Evolutionary conservation across 2,797 vertebrate genomes (phyloP), one percentile per base, ranked within the genome.

Genomic region (Caiman crocodilus): DNA sequence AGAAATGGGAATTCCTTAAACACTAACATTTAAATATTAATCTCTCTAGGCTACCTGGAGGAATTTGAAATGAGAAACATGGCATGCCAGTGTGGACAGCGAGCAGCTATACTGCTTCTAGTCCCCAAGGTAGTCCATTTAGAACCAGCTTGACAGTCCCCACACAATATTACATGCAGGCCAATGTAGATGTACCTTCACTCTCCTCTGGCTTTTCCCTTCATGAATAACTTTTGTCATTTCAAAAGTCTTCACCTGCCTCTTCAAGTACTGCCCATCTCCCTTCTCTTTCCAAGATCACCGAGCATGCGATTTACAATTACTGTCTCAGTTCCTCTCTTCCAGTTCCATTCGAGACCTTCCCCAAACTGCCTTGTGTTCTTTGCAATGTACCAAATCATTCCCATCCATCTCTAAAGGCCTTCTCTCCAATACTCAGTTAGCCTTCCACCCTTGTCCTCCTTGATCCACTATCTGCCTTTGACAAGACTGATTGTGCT

Each of bases 231-330:
- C 42, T 42, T 42, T 42, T 74, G 79, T 4, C 64, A 63, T 21
- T 64, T 76, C 74, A 59, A 82, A 82, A 69, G 64, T 12, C 84
- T 71, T 35, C 71, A 71, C 14, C 10, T 12, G 78, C 69, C 55
- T 2, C 71, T 42, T 42, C 76, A 28, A 2, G 5, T 0, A 20
- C 1, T 60, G 84, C 16, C 55, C 3, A 1, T 1, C 8, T 2
- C 35, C 12, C 83, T 76, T 65, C 3, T 73, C 26, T 4, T 74
- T 6, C 58, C 28, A 58, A 56, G 25, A 59, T 88, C 42, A 32
- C 25, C 50, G 23, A 89, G 28, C 0, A 73, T 12, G 0, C 3
- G 61, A 61, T 6, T 28, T 63, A 21, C 26, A 60, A 76, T 3
- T 5, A 18, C 67, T 42, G 18, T 1, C 55, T 69, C 50, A 87